A percentile compares a stretch with the other conserved stretches of the same genome.
These are phyloP conservation scores for Okapia johnstoni DNA, from an alignment of 2,113 vertebrate species.

Conservation along the genomic window DNA sequence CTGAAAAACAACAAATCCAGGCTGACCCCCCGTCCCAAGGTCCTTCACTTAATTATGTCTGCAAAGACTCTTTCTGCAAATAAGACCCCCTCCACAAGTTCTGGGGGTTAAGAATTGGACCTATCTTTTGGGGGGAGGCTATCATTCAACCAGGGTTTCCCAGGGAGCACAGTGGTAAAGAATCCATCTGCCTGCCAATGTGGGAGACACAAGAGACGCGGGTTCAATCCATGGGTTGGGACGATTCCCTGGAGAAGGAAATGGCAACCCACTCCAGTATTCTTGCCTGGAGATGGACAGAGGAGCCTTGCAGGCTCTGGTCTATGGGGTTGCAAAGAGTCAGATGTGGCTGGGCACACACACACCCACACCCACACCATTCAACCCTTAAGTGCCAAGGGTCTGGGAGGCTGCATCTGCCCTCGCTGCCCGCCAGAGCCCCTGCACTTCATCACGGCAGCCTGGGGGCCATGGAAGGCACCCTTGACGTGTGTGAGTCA, in stretches of 20 bases:
- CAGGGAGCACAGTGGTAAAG: background rate
- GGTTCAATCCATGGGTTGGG: background rate
- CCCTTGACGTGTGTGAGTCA: background rate
- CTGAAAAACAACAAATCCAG: background rate
- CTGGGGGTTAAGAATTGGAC: background rate
- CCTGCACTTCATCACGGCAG: background rate
- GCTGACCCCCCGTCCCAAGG: background rate
- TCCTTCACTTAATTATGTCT: background rate
- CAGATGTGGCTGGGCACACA: background rate
- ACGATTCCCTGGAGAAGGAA: background rate
- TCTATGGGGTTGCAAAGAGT: background rate
- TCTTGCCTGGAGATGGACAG: background rate
- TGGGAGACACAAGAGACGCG: background rate
- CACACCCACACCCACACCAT: background rate
- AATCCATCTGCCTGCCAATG: background rate
- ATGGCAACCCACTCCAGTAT: background rate
- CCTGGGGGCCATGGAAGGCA: accelerated
- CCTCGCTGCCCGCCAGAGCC: background rate
- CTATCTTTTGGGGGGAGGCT: background rate
- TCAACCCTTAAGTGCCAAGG: background rate
- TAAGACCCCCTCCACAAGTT: background rate
- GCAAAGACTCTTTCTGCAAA: background rate
- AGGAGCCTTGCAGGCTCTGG: background rate
- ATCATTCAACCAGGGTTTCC: background rate
- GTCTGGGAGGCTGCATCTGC: background rate